These are phyloP conservation scores for Drosophila rhopaloa DNA, from an alignment of 1,140 invertebrate genomes.

Conservation along the genomic window DNA sequence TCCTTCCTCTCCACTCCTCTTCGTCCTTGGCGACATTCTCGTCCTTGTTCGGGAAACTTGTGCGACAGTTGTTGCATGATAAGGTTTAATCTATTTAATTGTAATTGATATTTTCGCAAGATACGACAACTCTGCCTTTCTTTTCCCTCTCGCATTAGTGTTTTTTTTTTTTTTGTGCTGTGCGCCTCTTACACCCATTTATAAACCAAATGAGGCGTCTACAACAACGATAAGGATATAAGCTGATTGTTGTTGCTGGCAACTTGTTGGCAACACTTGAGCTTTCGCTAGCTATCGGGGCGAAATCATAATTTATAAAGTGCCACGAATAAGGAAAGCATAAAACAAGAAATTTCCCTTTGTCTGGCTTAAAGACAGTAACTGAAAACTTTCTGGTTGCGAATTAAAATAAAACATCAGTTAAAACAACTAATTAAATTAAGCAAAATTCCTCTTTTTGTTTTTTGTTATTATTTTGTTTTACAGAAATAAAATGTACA, in stretches of 20 bases:
- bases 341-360: slow-evolving; percentile 21
- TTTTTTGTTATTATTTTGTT: too few relatives aligned
- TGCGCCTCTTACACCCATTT: slow-evolving; percentile 53
- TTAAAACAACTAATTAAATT: not conserved
- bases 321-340: slow-evolving; percentile 24
- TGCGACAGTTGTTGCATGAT: slow-evolving; percentile 82
- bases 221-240: slow-evolving; percentile 16
- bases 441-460: not conserved
- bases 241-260: slow-evolving; percentile 21
- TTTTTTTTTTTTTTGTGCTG: slow-evolving; percentile 16
- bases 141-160: slow-evolving; percentile 9
- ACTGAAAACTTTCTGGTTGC: slow-evolving; percentile 5
- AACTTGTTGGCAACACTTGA: slow-evolving; percentile 51
- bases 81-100: slow-evolving; percentile 83
- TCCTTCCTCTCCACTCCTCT: slow-evolving; percentile 48
- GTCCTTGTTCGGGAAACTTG: slow-evolving; percentile 72
- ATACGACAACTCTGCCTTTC: slow-evolving; percentile 59
- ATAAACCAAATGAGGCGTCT: slow-evolving; percentile 72
- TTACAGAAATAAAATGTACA: too few relatives aligned
- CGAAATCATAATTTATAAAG: slow-evolving; percentile 54
- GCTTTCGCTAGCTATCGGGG: slow-evolving; percentile 33
- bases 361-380: not conserved
- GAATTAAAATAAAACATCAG: slow-evolving; percentile 6
- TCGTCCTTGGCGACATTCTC: slow-evolving; percentile 33
- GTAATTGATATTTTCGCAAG: slow-evolving; percentile 82